Evolutionary conservation across 2,797 vertebrate species (phyloP).

Genomic region (Syndactyla subalaris): DNA sequence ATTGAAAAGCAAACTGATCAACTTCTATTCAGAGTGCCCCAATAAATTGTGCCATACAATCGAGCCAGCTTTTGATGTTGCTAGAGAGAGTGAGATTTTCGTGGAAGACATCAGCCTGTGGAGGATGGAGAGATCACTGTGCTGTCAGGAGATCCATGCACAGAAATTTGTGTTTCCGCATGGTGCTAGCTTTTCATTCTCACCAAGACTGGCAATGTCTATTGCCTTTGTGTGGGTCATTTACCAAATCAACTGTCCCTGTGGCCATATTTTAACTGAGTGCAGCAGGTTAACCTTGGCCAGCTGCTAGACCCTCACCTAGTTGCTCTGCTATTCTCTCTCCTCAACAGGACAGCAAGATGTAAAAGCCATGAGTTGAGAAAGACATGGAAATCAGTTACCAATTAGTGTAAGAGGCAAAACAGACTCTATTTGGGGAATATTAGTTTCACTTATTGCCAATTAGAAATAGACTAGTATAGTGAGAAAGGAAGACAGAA

Average conservation of each 20-base stretch:
- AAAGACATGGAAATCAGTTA: not conserved
- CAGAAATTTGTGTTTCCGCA: not conserved
- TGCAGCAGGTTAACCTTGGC: not conserved
- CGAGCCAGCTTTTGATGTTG: not conserved
- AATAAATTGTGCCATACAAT: not conserved
- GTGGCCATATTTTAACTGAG: not conserved
- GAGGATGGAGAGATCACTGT: not conserved
- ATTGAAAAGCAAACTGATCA: not conserved
- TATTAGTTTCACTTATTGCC: not conserved
- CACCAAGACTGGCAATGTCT: not conserved
- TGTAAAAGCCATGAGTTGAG: not conserved
- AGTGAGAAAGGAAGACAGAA: not conserved
- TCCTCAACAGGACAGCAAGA: not conserved
- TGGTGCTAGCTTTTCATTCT: not conserved
- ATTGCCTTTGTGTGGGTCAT: not conserved
- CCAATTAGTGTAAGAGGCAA: not conserved
- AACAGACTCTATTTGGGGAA: not conserved
- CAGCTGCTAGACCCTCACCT: not conserved
- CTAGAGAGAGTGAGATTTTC: not conserved
- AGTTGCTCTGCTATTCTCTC: not conserved
- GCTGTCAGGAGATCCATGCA: not conserved
- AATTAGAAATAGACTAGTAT: not conserved
- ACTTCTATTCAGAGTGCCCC: not conserved
- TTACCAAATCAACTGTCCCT: not conserved
- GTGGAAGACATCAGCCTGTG: not conserved